Conservation (phyloP, 2,888 invertebrate genomes). For the Pyrrhia umbra region DNA sequence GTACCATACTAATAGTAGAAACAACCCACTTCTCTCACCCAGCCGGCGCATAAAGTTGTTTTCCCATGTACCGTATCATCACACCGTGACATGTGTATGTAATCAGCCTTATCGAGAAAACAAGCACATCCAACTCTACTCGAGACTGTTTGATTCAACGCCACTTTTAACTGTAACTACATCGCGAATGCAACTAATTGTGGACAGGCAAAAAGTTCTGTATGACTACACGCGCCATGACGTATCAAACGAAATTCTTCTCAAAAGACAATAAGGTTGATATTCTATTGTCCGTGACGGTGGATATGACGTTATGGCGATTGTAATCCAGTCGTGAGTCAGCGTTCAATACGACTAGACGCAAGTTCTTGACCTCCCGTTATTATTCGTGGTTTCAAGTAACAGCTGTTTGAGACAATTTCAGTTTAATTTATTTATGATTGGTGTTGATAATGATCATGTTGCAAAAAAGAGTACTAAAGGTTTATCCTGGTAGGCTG, state of each 20-base stretch:
- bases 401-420: slow-evolving; percentile 66
- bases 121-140: slow-evolving; percentile 43
- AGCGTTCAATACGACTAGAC: slow-evolving; percentile 84
- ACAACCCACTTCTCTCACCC: slow-evolving; percentile 21
- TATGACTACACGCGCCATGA: slow-evolving; percentile 32
- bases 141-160: slow-evolving; percentile 53
- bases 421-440: slow-evolving; percentile 39
- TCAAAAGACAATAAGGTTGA: slow-evolving; percentile 34
- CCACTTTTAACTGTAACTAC: slow-evolving; percentile 67
- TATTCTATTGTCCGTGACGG: slow-evolving; percentile 13
- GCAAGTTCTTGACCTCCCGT: slow-evolving; percentile 79
- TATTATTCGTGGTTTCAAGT: slow-evolving; percentile 69
- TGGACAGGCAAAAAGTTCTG: slow-evolving; percentile 47
- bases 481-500: slow-evolving; percentile 16
- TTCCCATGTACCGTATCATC: slow-evolving; percentile 38
- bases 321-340: slow-evolving; percentile 71
- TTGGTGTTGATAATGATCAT: slow-evolving; percentile 29
- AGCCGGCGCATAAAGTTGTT: slow-evolving; percentile 17
- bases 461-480: slow-evolving; percentile 42
- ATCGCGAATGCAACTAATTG: slow-evolving; percentile 72
- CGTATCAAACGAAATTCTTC: slow-evolving; percentile 39
- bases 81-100: slow-evolving; percentile 39
- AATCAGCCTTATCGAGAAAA: slow-evolving; percentile 52
- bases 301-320: slow-evolving; percentile 55
- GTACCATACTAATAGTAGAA: no score